phyloP scores from a whole-genome alignment of 1,140 invertebrate genomes.

The Neodiprion fabricii region DNA sequence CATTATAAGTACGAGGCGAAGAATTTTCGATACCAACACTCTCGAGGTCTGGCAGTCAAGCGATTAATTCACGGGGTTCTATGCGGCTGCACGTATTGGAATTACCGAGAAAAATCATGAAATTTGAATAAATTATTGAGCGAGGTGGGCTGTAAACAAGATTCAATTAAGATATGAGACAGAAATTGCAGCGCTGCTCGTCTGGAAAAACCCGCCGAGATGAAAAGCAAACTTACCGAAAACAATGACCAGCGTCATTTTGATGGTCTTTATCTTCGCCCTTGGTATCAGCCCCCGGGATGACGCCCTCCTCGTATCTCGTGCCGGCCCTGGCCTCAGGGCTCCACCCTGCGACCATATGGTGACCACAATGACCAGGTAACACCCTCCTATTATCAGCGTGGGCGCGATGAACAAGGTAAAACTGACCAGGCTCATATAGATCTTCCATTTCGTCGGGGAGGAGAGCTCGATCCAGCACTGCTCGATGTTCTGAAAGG shows the following conservation, averaged over 20 bases:
- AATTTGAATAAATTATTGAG: no score
- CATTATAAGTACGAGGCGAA: no score
- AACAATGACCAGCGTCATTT: slow-evolving; percentile 96
- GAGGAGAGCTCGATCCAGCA: slow-evolving; percentile 90
- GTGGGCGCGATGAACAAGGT: slow-evolving; percentile 89
- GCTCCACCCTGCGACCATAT: slow-evolving; percentile 81
- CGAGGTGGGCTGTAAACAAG: no score
- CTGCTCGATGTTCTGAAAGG: slow-evolving; percentile 72
- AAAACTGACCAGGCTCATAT: slow-evolving; percentile 84
- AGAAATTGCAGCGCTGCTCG: neutral
- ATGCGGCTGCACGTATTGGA: no score
- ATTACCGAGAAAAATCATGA: no score
- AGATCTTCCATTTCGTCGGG: slow-evolving; percentile 84
- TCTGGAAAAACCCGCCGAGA: neutral
- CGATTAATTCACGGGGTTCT: no score
- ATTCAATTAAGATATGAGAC: no score
- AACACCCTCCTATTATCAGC: slow-evolving; percentile 89
- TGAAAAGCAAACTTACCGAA: slow-evolving; percentile 72
- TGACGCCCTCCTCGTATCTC: slow-evolving; percentile 70
- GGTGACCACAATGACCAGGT: slow-evolving; percentile 89
- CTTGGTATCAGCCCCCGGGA: slow-evolving; percentile 88
- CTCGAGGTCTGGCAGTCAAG: no score
- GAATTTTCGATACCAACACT: no score
- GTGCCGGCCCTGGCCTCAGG: slow-evolving; percentile 61
- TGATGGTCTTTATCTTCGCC: slow-evolving; percentile 96